phyloP scores from a whole-genome alignment of 2,888 invertebrate species.

The Notodromas monacha region DNA sequence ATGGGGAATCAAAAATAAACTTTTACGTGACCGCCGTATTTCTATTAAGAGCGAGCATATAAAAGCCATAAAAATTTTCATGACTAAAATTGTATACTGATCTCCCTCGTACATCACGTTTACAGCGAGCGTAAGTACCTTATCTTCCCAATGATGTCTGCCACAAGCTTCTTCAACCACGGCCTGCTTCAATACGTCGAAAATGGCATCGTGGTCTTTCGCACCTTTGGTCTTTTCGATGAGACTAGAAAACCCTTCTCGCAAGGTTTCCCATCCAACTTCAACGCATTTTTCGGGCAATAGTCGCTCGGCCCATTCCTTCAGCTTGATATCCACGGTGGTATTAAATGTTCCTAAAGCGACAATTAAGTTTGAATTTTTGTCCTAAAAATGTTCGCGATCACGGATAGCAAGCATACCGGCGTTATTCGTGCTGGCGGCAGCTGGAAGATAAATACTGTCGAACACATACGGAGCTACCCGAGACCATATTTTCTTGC shows the following conservation, averaged over 20 bases:
- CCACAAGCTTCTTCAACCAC: constrained; percentile 59
- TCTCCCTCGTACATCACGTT: not conserved
- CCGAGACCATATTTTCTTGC: constrained; percentile 44
- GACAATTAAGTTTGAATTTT: not conserved
- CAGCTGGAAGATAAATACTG: constrained; percentile 71
- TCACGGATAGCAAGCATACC: no score
- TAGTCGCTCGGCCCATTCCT: constrained; percentile 76
- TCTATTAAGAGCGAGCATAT: no score
- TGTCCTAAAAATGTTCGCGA: no score
- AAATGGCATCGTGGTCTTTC: constrained; percentile 51
- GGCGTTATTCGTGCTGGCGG: no score
- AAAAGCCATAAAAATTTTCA: constrained; percentile 7
- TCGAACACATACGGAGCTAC: constrained; percentile 51
- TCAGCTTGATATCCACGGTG: constrained; percentile 53
- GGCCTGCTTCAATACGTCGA: constrained; percentile 51
- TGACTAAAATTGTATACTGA: not conserved
- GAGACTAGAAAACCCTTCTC: constrained; percentile 33
- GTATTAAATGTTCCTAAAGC: constrained; percentile 21
- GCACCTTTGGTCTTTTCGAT: constrained; percentile 28
- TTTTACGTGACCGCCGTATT: no score
- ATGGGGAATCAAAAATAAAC: no score
- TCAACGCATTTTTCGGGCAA: constrained; percentile 55
- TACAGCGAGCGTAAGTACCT: constrained; percentile 22
- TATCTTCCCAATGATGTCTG: constrained; percentile 73
- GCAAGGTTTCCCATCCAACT: constrained; percentile 50